Evolutionary conservation across 2,113 vertebrate genomes (phyloP), one percentile per base, ranked within the genome.

Genomic region (Plectropomus leopardus): DNA sequence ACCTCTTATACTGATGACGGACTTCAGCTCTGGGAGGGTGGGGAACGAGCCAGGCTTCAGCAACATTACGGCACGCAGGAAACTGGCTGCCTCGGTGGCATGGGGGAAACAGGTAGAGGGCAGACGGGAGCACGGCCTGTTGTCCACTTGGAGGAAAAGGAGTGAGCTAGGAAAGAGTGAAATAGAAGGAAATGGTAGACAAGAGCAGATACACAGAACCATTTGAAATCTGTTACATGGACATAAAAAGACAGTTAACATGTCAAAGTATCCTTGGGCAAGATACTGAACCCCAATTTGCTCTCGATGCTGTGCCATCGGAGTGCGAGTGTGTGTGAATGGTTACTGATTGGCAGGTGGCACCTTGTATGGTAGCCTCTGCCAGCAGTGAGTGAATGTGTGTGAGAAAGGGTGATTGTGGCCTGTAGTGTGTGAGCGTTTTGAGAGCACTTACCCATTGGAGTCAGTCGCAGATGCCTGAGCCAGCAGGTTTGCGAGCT

Each of bases 91-190:
- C 26, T 95, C 93, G 0, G 84, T 88, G 16, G 95, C 91, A 32
- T 88, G 92, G 1, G 80, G 94, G 87, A 92, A 96, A 86, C 93
- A 95, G 88, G 88, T 90, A 71, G 83, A 72, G n/a, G 86, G 82
- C 28, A 80, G 61, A 53, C 24, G 92, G 88, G 89, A 89, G 80
- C 96, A 97, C 4, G 76, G 94, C 80, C 93, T 94, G 86, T 95
- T 88, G 76, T 97, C 96, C 84, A 97, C 90, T 71, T 96, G 95
- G 83, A 98, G 95, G 78, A 96, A 96, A 69, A 97, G 85, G 76
- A 97, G 93, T 48, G 95, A 96, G 68, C 97, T 98, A 8, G 42
- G 36, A 72, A 26, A 89, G 15, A 63, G 55, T 71, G 64, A 51
- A 26, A 42, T n/a, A 51, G 26, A 55, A 54, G 16, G 36, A 54